Evolutionary conservation across 2,888 invertebrate species (phyloP), one percentile per base, ranked within the genome.

Genomic region (Drosophila lutescens): DNA sequence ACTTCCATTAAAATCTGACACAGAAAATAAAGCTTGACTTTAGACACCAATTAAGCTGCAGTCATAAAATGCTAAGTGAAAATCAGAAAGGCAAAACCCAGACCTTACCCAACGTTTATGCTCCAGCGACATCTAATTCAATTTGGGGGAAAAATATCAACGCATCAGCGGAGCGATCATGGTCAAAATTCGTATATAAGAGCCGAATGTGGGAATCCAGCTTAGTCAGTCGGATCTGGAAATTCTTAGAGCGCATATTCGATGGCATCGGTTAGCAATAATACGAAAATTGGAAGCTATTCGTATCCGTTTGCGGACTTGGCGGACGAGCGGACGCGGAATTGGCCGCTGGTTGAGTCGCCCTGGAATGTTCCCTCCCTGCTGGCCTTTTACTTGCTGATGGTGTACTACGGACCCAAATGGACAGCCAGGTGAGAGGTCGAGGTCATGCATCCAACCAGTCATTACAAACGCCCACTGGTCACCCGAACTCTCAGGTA

Each of bases 281-380:
- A 17, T 41, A 65, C 54, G 15, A 62, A 46, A 47, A 56, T 67
- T 59, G 63, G 40, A 15, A 62, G 61, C 43, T 81, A 77, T 61
- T 69, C 74, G 12, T 82, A 40, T 43, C 61, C 62, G 4, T 74
- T 70, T 59, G 88, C 88, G 15, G 70, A 80, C 43, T 53, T 88
- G 49, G 78, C 80, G 17, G 97, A 97, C 91, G 93, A 94, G 77
- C 93, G 97, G 88, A 96, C 97, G 38, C 95, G 94, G 93, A 96
- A 96, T 92, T 97, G 97, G 97, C 94, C 95, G 0, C 92, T 97
- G 83, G 97, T 97, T 60, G 96, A 96, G 84, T 97, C 97, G 0
- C 97, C 97, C 1, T 90, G 94, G 61, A 96, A 96, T 1, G 96
- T 96, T 4, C 87, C 95, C 6, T 83, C 95, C 17, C 95, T 96